Evolutionary conservation across 2,888 invertebrate genomes (phyloP).

Genomic region (Thymelicus sylvestris): DNA sequence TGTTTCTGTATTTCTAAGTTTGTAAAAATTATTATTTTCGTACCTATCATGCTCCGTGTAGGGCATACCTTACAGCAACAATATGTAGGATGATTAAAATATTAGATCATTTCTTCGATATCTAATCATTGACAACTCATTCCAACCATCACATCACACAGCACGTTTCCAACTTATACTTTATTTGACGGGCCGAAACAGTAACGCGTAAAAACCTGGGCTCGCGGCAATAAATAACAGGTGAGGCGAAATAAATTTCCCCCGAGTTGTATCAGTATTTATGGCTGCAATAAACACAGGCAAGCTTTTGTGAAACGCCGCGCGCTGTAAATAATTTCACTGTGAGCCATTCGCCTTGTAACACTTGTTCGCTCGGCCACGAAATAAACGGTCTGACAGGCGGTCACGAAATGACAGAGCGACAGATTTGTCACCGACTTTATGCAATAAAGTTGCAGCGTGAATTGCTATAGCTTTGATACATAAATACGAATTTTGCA

Average conservation of each 20-base stretch:
- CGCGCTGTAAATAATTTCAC: constrained; percentile 80
- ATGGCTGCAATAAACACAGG: constrained; percentile 77
- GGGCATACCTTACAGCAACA: too few species aligned
- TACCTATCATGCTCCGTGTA: too few species aligned
- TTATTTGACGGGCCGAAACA: constrained; percentile 44
- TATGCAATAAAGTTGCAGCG: constrained; percentile 14
- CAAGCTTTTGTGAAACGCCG: constrained; percentile 78
- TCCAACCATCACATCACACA: constrained; percentile 13
- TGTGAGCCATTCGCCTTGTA: constrained; percentile 72
- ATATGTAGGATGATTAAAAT: too few species aligned
- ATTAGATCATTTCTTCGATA: background rate
- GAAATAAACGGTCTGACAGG: constrained; percentile 46
- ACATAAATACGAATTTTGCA: background rate
- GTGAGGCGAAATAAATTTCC: constrained; percentile 80
- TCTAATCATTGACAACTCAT: constrained; percentile 10
- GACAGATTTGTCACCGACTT: constrained; percentile 25
- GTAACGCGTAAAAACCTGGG: constrained; percentile 58
- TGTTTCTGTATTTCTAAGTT: too few species aligned
- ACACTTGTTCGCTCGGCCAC: constrained; percentile 65
- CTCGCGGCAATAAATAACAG: constrained; percentile 77
- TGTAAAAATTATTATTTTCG: too few species aligned
- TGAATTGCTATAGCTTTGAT: constrained; percentile 6
- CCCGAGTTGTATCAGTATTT: constrained; percentile 80
- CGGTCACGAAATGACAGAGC: constrained; percentile 31
- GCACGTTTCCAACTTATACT: constrained; percentile 13